Conservation (phyloP, 2,888 invertebrate species). For the Cheilosia vernalis region DNA sequence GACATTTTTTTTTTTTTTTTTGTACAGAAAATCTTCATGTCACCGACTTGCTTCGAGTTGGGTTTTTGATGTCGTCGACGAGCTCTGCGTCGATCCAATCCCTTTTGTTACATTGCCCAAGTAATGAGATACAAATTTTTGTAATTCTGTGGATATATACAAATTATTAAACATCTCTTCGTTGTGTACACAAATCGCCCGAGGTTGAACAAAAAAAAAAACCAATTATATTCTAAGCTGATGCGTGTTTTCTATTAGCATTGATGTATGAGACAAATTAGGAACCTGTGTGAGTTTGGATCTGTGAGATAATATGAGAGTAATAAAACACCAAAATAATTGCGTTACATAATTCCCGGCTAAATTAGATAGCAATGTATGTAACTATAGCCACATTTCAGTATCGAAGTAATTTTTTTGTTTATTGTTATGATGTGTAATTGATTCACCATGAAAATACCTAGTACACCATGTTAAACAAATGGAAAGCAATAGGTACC, state of each 20-base stretch:
- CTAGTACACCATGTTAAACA: too few relatives aligned
- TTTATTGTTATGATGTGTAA: too few relatives aligned
- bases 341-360: too few relatives aligned
- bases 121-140: slow-evolving; percentile 71
- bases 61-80: slow-evolving; percentile 26
- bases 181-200: slow-evolving; percentile 39
- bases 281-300: not conserved
- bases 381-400: too few relatives aligned
- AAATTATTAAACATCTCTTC: slow-evolving; percentile 52
- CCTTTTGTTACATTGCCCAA: slow-evolving; percentile 45
- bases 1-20: not conserved
- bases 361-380: too few relatives aligned
- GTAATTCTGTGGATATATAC: slow-evolving; percentile 56
- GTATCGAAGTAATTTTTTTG: too few relatives aligned
- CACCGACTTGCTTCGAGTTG: slow-evolving; percentile 44
- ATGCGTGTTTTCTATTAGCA: slow-evolving; percentile 59
- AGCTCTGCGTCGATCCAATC: slow-evolving; percentile 30
- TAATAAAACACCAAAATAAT: too few relatives aligned
- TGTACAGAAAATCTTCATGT: slow-evolving; percentile 56
- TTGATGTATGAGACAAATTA: slow-evolving; percentile 39
- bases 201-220: slow-evolving; percentile 55
- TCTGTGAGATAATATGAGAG: too few relatives aligned
- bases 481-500: too few relatives aligned
- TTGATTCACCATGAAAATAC: too few relatives aligned
- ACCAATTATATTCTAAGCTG: slow-evolving; percentile 56